Evolutionary conservation across 2,888 invertebrate species (phyloP).

Genomic region (Nomada ferruginata): DNA sequence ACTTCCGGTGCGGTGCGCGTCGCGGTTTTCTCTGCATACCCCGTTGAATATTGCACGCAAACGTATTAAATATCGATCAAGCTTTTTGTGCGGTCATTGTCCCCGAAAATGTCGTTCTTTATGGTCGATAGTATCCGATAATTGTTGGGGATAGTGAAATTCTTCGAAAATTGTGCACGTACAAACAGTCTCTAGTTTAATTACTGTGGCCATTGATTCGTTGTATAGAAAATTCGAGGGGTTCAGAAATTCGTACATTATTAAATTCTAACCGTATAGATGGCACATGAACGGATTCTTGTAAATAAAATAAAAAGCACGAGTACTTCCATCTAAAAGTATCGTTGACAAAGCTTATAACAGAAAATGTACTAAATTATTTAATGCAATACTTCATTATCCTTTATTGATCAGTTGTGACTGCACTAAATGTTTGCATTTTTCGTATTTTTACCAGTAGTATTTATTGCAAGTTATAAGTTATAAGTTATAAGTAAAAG

Average conservation of each 20-base stretch:
- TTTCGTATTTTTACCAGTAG: too few species aligned
- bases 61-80: constrained; percentile 25
- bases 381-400: too few species aligned
- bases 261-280: too few species aligned
- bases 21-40: neutral
- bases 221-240: neutral
- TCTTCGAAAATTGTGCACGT: neutral
- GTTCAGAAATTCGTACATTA: neutral
- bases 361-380: too few species aligned
- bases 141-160: constrained; percentile 11
- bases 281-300: too few species aligned
- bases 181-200: neutral
- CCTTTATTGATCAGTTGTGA: too few species aligned
- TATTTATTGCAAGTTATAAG: neutral
- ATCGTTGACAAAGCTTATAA: too few species aligned
- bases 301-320: too few species aligned
- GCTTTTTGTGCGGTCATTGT: constrained; percentile 14
- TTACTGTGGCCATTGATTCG: neutral
- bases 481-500: neutral
- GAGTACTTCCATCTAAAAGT: too few species aligned
- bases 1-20: constrained; percentile 19
- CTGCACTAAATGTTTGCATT: too few species aligned
- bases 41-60: constrained; percentile 39
- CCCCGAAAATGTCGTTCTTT: constrained; percentile 9
- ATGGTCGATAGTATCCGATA: constrained; percentile 18